These are phyloP conservation scores for Diadegma fenestrale DNA, from an alignment of 2,888 invertebrate genomes.

Conservation along the genomic window DNA sequence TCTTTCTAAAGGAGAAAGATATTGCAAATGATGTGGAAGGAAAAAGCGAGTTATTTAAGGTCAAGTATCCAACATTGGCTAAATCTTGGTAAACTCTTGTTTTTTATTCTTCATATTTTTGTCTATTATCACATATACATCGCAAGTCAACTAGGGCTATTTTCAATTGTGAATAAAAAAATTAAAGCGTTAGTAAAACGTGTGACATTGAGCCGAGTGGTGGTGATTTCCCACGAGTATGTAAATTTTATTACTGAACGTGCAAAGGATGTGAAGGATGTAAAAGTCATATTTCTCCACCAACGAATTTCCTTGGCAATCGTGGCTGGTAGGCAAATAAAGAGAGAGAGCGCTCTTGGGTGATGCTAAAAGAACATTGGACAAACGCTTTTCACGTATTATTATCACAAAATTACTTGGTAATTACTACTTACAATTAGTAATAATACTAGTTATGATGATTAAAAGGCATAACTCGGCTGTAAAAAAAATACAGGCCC, in stretches of 20 bases:
- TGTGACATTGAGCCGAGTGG: conserved; percentile 6
- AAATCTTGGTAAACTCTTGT: conserved; percentile 12
- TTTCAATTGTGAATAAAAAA: conserved; percentile 21
- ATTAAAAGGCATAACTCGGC: no score
- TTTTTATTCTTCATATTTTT: conserved; percentile 3
- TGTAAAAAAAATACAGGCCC: no score
- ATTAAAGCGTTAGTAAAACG: conserved; percentile 29
- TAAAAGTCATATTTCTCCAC: conserved; percentile 31
- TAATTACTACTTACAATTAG: no score
- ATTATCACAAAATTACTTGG: no score
- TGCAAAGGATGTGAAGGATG: background rate
- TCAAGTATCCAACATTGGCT: conserved; percentile 41
- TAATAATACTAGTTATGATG: no score
- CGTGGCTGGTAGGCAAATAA: conserved; percentile 24
- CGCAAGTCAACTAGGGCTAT: conserved; percentile 23
- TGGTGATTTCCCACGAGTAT: conserved; percentile 21
- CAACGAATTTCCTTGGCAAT: conserved; percentile 41
- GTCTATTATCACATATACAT: conserved; percentile 12
- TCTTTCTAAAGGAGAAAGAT: conserved; percentile 19
- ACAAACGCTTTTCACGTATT: conserved; percentile 19
- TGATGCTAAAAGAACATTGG: conserved; percentile 14
- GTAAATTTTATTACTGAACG: conserved; percentile 45
- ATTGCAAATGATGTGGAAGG: conserved; percentile 13
- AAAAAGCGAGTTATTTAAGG: conserved; percentile 48
- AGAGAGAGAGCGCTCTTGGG: conserved; percentile 1